Percentiles rank a stretch among this genome's conserved stretches.
Conservation (phyloP, 2,888 invertebrate genomes). For the Spodoptera picta region DNA sequence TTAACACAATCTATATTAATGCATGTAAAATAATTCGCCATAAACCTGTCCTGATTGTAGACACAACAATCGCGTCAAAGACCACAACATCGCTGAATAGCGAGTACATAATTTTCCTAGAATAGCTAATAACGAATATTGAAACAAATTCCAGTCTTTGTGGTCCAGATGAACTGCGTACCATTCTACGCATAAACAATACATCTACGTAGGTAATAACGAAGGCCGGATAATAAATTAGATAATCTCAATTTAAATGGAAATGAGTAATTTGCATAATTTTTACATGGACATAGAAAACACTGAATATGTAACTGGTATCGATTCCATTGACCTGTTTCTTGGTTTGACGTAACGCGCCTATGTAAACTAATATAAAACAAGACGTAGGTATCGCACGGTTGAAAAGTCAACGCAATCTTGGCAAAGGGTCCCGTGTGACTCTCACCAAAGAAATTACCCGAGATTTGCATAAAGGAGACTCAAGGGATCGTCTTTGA, state of each 20-base stretch:
- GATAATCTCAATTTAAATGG: neutral
- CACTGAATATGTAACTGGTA: slow-evolving; percentile 21
- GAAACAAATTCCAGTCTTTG: too few relatives aligned
- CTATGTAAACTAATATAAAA: slow-evolving; percentile 68
- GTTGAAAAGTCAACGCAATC: slow-evolving; percentile 81
- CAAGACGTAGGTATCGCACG: slow-evolving; percentile 69
- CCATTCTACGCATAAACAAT: too few relatives aligned
- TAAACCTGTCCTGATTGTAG: too few relatives aligned
- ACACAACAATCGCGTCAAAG: too few relatives aligned
- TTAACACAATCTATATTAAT: too few relatives aligned
- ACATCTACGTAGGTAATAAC: too few relatives aligned
- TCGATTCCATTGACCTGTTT: slow-evolving; percentile 40
- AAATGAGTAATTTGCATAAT: slow-evolving; percentile 1
- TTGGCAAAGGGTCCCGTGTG: slow-evolving; percentile 79
- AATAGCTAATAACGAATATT: too few relatives aligned
- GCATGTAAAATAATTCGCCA: too few relatives aligned
- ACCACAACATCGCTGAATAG: too few relatives aligned
- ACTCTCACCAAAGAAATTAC: slow-evolving; percentile 85
- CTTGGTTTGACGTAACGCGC: slow-evolving; percentile 53
- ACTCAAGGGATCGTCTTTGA: slow-evolving; percentile 82
- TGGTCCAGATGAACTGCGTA: too few relatives aligned
- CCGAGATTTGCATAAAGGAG: slow-evolving; percentile 86
- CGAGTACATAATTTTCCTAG: too few relatives aligned
- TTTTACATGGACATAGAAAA: slow-evolving; percentile 1
- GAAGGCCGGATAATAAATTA: neutral